Evolutionary conservation across 2,797 vertebrate species (phyloP).

Genomic region (Chrysolophus pictus): DNA sequence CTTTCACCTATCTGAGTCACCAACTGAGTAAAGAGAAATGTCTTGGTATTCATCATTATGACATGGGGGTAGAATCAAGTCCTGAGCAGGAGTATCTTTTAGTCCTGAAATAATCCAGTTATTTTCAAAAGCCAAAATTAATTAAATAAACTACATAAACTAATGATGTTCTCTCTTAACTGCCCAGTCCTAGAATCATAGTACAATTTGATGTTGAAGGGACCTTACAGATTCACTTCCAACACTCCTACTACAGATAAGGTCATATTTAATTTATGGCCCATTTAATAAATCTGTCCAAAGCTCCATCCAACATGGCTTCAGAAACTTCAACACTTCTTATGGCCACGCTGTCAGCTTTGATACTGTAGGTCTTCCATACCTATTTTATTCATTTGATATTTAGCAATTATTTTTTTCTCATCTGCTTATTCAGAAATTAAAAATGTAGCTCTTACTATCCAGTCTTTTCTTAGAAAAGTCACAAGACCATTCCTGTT

Average conservation of each 20-base stretch:
- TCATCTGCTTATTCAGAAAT: neutral
- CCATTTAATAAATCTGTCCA: neutral
- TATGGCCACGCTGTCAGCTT: neutral
- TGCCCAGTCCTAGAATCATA: neutral
- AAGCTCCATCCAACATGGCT: neutral
- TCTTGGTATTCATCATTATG: neutral
- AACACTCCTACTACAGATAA: neutral
- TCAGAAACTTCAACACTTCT: neutral
- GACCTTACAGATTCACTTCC: neutral
- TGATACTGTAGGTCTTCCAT: neutral
- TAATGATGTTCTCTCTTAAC: neutral
- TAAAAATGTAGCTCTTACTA: neutral
- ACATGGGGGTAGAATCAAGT: neutral
- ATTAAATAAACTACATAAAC: neutral
- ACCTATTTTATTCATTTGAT: neutral
- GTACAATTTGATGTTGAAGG: neutral
- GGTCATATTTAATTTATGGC: too few species aligned
- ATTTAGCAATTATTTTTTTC: neutral
- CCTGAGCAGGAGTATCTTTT: neutral
- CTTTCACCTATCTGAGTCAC: neutral
- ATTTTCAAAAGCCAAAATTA: neutral
- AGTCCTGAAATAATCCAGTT: neutral
- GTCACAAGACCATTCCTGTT: neutral
- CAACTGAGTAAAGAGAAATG: fast-evolving
- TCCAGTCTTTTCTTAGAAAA: neutral